Percentiles rank a stretch among this genome's conserved stretches.
Conservation (phyloP, 2,113 vertebrate species). For the Scartelaos histophorus region DNA sequence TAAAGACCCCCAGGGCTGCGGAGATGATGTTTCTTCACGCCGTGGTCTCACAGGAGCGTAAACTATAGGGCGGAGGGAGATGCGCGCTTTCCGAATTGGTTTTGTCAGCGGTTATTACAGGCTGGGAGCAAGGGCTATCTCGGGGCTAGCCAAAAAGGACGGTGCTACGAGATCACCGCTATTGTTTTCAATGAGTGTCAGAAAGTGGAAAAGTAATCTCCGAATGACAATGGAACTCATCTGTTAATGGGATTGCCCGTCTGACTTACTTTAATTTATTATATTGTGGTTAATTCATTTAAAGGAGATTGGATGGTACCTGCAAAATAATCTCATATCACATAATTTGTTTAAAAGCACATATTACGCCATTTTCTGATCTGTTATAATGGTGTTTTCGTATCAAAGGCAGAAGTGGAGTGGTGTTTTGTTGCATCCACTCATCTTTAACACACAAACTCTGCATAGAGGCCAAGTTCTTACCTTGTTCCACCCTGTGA, state of each 20-base stretch:
- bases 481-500: no score
- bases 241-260: background rate
- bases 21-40: background rate
- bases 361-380: no score
- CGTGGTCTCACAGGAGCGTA: background rate
- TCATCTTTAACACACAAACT: no score
- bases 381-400: no score
- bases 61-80: background rate
- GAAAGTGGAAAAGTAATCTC: background rate
- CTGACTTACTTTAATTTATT: background rate
- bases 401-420: no score
- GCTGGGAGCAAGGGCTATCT: background rate
- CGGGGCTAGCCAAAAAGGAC: background rate
- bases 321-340: no score
- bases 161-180: no score
- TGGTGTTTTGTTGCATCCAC: no score
- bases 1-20: background rate
- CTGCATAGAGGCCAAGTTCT: no score
- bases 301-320: background rate
- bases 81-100: conserved; percentile 9
- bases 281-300: background rate
- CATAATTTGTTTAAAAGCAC: no score
- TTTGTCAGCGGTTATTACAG: conserved; percentile 9
- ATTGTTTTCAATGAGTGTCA: background rate
- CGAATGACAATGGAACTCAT: background rate